Evolutionary conservation across 1,140 invertebrate species (phyloP), one percentile per base, ranked within the genome.

Genomic region (Episyrphus balteatus): DNA sequence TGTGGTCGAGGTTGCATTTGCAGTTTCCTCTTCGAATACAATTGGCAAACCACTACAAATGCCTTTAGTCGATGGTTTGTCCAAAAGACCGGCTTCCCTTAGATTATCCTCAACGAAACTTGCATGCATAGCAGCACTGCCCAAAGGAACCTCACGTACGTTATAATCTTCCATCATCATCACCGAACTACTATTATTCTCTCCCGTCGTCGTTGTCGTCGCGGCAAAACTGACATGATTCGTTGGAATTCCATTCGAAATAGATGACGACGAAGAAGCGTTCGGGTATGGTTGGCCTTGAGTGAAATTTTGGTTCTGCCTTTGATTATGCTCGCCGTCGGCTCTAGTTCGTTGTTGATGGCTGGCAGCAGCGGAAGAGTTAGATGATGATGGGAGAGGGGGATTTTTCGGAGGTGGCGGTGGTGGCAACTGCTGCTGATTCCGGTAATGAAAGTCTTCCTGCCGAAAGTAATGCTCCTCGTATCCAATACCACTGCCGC

Each of bases 1-100:
- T n/a, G n/a, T 26, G 8, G 21, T 48, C 46, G 42, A 44, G 43
- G 38, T 48, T 42, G 14, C 46, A 48, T 38, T 48, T 43, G n/a
- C 46, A 21, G 46, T 45, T 15, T 51, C 50, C 42, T 51, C 50
- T 32, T 51, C 50, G 32, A 51, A 51, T 33, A 51, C 50, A 33
- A 51, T 51, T 13, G 50, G 50, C 46, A 51, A 42, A 6, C 46
- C 47, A 18, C 36, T 45, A 26, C 21, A 3, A 26, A 26, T 26
- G 8, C 21, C 21, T 8, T 26, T 26, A 5, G 3, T 8, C 21
- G 21, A 26, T 36, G 34, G 34, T 12, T 12, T 36, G 3, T 36
- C 34, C 12, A 15, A n/a, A n/a, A 15, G 14, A 6, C 14, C 12
- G 5, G 34, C 14, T 36, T 36, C 34, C 34, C 12, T 36, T n/a